phyloP scores from a whole-genome alignment of 30 jellyfish, hydroid and myxozoan genomes.

The Euphysa ruthae region DNA sequence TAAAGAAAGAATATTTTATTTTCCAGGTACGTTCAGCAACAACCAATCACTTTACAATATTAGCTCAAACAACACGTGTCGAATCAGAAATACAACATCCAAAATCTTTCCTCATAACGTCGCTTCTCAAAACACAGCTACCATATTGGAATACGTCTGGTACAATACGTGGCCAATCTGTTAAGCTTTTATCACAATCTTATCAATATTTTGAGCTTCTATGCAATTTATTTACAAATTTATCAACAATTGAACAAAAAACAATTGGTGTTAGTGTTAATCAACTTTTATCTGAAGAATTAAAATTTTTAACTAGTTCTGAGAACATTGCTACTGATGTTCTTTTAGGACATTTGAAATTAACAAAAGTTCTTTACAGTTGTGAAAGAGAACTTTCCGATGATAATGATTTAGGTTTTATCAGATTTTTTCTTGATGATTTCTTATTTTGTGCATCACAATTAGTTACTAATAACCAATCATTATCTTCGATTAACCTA shows the following conservation, averaged over 20 bases:
- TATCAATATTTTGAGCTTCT: conserved; percentile 67
- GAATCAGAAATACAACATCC: conserved; percentile 53
- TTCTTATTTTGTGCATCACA: conserved; percentile 87
- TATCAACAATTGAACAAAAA: conserved; percentile 41
- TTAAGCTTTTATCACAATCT: conserved; percentile 43
- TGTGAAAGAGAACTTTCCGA: conserved; percentile 74
- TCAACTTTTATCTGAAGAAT: conserved; percentile 54
- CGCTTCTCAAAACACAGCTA: conserved; percentile 62
- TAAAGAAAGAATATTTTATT: neutral
- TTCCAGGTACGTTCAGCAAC: conserved; percentile 80
- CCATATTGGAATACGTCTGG: conserved; percentile 84
- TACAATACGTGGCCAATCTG: conserved; percentile 43
- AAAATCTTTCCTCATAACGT: conserved; percentile 47
- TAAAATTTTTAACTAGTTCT: conserved; percentile 44
- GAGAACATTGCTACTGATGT: conserved; percentile 14
- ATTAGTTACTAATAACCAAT: conserved; percentile 31
- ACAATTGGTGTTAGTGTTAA: conserved; percentile 41
- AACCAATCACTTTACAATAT: conserved; percentile 45
- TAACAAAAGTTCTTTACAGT: conserved; percentile 44
- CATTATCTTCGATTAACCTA: conserved; percentile 40
- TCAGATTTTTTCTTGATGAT: conserved; percentile 47
- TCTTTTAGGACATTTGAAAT: conserved; percentile 67
- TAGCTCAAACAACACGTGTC: conserved; percentile 33
- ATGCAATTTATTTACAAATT: conserved; percentile 42
- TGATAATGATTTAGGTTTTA: conserved; percentile 22